A percentile compares a stretch with the other conserved stretches of the same genome.
Evolutionary conservation across 2,888 invertebrate genomes (phyloP).

Genomic region (Drosophila hamatofila): DNA sequence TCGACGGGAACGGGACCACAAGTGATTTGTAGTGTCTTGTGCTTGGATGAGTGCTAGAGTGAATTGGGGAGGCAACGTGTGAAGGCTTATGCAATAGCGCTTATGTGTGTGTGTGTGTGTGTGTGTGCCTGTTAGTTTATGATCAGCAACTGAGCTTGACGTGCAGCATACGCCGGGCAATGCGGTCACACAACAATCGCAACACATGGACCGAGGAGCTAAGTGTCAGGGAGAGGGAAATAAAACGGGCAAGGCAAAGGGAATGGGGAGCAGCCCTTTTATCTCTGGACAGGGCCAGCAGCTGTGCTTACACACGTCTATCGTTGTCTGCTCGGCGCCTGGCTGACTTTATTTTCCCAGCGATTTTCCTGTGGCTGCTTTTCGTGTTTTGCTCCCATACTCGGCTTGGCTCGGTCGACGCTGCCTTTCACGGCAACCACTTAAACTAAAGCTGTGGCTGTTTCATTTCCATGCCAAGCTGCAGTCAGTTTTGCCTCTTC

Average conservation of each 20-base stretch:
- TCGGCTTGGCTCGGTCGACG: conserved; percentile 2
- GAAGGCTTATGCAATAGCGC: conserved; percentile 29
- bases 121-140: conserved; percentile 65
- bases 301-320: conserved; percentile 45
- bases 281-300: conserved; percentile 16
- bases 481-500: conserved; percentile 44
- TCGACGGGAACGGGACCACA: conserved; percentile 39
- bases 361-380: conserved; percentile 42
- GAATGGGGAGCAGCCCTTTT: conserved; percentile 5
- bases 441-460: conserved; percentile 39
- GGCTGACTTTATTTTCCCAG: conserved; percentile 56
- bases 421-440: conserved; percentile 48
- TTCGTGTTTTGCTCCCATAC: conserved; percentile 53
- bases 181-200: conserved; percentile 62
- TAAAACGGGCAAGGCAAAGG: background rate
- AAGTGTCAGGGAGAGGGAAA: conserved; percentile 1
- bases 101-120: conserved; percentile 24
- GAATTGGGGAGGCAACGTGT: conserved; percentile 1
- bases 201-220: conserved; percentile 33
- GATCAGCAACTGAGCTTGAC: conserved; percentile 74
- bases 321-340: conserved; percentile 41
- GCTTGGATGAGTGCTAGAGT: conserved; percentile 27
- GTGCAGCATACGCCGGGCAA: conserved; percentile 65
- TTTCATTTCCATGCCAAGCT: conserved; percentile 63
- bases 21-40: conserved; percentile 70